Conservation (phyloP, 2,888 invertebrate genomes). For the Lycaena phlaeas region DNA sequence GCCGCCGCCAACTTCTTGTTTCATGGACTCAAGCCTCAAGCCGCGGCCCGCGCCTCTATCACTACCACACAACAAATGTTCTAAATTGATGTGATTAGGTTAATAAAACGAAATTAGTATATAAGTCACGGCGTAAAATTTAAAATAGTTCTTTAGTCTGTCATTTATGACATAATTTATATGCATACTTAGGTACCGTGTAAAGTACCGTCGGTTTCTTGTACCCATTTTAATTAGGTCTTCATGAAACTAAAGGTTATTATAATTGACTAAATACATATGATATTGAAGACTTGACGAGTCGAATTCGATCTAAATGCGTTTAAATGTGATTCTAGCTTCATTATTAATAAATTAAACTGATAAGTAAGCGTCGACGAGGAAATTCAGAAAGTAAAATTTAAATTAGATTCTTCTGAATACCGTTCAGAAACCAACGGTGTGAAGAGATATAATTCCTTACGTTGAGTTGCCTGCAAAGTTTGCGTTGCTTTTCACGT, state of each 20-base stretch:
- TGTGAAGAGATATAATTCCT: slow-evolving; percentile 9
- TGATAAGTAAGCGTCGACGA: slow-evolving; percentile 32
- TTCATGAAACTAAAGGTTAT: slow-evolving; percentile 36
- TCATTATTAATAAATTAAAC: slow-evolving; percentile 30
- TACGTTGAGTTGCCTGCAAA: not conserved
- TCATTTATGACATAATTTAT: slow-evolving; percentile 66
- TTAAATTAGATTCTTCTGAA: slow-evolving; percentile 40
- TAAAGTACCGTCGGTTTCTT: slow-evolving; percentile 59
- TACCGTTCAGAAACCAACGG: slow-evolving; percentile 27
- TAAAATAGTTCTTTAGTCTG: slow-evolving; percentile 62
- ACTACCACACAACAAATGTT: slow-evolving; percentile 72
- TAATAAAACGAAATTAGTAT: slow-evolving; percentile 53
- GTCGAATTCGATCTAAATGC: slow-evolving; percentile 15
- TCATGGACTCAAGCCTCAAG: slow-evolving; percentile 75
- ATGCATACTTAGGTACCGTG: slow-evolving; percentile 52
- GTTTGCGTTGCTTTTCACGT: slow-evolving; percentile 6
- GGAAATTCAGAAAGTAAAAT: slow-evolving; percentile 32
- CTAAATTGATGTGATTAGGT: slow-evolving; percentile 72
- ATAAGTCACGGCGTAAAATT: slow-evolving; percentile 63
- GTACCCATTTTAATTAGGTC: slow-evolving; percentile 60
- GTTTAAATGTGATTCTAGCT: slow-evolving; percentile 32
- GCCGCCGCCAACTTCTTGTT: slow-evolving; percentile 80
- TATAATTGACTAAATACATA: slow-evolving; percentile 21
- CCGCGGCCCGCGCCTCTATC: slow-evolving; percentile 55
- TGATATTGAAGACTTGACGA: slow-evolving; percentile 14